Conservation (phyloP, 2,797 vertebrate species). For the Streptopelia turtur region DNA sequence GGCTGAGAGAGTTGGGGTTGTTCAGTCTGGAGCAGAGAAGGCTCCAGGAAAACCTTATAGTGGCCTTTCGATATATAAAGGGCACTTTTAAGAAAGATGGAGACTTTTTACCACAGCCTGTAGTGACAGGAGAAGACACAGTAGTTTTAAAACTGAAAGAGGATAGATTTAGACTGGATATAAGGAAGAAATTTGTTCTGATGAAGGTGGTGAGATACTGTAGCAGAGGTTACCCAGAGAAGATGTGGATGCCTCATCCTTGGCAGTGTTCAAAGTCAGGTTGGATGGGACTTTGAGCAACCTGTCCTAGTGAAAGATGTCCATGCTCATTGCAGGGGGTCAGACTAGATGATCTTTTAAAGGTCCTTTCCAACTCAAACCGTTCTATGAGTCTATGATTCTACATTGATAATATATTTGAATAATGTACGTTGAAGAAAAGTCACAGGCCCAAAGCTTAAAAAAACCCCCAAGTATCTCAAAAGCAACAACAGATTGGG, state of each 20-base stretch:
- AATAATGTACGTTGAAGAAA: not conserved
- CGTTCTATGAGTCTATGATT: not conserved
- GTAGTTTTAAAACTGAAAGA: not conserved
- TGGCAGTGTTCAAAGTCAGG: not conserved
- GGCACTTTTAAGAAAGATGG: not conserved
- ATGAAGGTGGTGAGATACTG: not conserved
- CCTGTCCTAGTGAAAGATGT: not conserved
- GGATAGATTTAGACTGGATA: not conserved
- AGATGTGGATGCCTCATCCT: not conserved
- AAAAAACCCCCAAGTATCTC: not conserved
- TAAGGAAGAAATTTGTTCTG: not conserved
- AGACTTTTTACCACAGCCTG: not conserved
- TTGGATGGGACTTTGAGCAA: not conserved
- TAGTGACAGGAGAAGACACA: not conserved
- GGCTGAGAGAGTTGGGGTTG: not conserved
- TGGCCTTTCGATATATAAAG: not conserved
- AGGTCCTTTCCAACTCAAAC: not conserved
- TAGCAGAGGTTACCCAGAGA: not conserved
- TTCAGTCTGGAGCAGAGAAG: not conserved
- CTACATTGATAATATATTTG: not conserved
- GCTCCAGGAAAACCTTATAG: not conserved
- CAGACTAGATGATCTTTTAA: not conserved
- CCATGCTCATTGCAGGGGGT: rapidly evolving
- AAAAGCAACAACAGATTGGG: not conserved
- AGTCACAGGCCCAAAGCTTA: not conserved